Evolutionary conservation across 2,888 invertebrate genomes (phyloP), one percentile per base, ranked within the genome.

Genomic region (Bembecia ichneumoniformis): DNA sequence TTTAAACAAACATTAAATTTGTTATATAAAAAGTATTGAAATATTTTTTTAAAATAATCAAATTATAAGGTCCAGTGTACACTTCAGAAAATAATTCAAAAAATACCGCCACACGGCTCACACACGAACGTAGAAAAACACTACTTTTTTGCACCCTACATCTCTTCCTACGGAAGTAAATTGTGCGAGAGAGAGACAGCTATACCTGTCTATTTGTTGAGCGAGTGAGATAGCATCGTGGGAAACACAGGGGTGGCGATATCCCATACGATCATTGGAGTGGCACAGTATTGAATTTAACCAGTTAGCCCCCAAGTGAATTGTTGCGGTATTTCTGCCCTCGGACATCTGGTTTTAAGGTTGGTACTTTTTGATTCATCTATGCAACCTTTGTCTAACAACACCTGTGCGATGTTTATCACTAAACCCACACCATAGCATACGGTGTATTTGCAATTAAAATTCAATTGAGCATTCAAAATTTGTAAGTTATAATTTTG

Each of bases 201-300:
- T 9, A 52, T 55, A 35, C 35, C 13, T 47, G 35, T 28, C 28
- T 15, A 34, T 46, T 20, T 11, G 48, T 43, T 16, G 71, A 49
- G 64, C 35, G 75, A 81, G 56, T 52, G 70, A 58, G 78, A 79
- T 53, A 48, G 59, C 52, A 50, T 65, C 86, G 86, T 86, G 88
- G 87, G 87, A 87, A 87, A 73, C 77, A 62, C 67, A 78, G 70
- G 86, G 84, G 83, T 82, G 79, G 79, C 77, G 69, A 71, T 82
- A 82, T 87, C 87, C 84, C 87, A 87, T 82, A 83, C 74, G 68
- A 66, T 66, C 77, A 77, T 69, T 77, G 67, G 71, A 77, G 80
- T 78, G 80, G 72, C 69, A 74, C 79, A 66, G 59, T 64, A 68
- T 71, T 66, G 65, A 59, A 68, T 69, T 64, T 68, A 68, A 62